A percentile compares a stretch with the other conserved stretches of the same genome.
phyloP scores from a whole-genome alignment of 2,797 vertebrate genomes.

The Intellagama lesueurii region DNA sequence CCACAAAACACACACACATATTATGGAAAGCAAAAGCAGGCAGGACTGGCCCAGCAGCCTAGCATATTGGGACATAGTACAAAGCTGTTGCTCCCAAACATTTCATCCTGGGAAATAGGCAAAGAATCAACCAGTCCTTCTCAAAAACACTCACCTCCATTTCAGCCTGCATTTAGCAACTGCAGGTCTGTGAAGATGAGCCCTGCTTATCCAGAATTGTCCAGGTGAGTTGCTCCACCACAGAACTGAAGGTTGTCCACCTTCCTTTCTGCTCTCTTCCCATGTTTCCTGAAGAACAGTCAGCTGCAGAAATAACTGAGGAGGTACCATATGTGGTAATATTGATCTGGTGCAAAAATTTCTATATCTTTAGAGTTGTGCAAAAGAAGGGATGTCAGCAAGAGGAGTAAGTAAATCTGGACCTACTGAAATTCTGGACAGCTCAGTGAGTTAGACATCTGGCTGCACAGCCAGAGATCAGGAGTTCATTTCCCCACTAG shows the following conservation, averaged over 20 bases:
- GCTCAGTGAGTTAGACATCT: not conserved
- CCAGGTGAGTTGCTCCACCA: not conserved
- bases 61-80: slow-evolving; percentile 5
- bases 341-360: not conserved
- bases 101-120: slow-evolving; percentile 7
- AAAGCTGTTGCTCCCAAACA: slow-evolving; percentile 18
- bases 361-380: not conserved
- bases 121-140: not conserved
- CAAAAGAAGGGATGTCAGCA: not conserved
- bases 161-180: not conserved
- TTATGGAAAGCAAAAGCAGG: slow-evolving; percentile 30
- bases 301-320: not conserved
- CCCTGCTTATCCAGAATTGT: not conserved
- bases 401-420: not conserved
- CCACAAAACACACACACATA: not conserved
- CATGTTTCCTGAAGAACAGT: not conserved
- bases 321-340: no score
- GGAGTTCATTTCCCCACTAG: no score
- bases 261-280: not conserved
- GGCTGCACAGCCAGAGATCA: no score
- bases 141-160: not conserved
- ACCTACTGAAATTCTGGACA: not conserved
- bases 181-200: not conserved
- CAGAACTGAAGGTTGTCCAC: not conserved
- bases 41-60: slow-evolving; percentile 21